Base-by-base conservation (phyloP, 2,113 vertebrate species). In the Brachionichthys hirsutus region DNA sequence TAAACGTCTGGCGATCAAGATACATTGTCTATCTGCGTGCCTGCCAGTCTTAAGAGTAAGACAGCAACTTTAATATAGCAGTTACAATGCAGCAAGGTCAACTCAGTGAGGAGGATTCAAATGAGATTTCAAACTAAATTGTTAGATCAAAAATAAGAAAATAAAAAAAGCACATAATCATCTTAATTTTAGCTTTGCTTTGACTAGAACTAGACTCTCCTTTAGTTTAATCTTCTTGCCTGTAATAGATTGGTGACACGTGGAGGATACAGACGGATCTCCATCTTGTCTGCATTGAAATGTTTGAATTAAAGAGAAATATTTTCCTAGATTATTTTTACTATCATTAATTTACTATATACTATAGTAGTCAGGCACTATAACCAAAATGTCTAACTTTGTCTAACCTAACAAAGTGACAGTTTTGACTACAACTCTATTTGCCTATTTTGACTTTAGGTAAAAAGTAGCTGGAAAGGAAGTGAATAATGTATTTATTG, bases 1-100 rank as follows among this genome's bases (percentile, higher is more conserved):
- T 77, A 44, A 66, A 65, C 11, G 54, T 67, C 67, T 80, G 67
- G 55, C 51, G 59, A 56, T 75, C 30, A 1, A 71, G 78, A 77
- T 80, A 75, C 43, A 49, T 52, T 46, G 54, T 77, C 40, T 64
- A 40, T 60, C 53, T 64, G 50, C 75, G 69, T 73, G 44, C 34
- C 63, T 69, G 49, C 20, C 20, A 49, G 34, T 61, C 17, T 34
- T 18, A 14, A 47, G 42, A 67, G 35, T 45, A 51, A 50, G 1
- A 53, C 41, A 40, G 36, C 22, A 50, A 57, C 70, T 69, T 63
- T 67, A 65, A 70, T 69, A 51, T 4, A 55, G 43, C 22, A 55
- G 15, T 58, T 49, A 56, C 53, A 58, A 67, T 19, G 55, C 17
- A 44, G 60, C 50, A 75, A 77, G 62, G 72, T 73, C 71, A 73